A percentile compares a stretch with the other conserved stretches of the same genome.
phyloP scores from a whole-genome alignment of 2,888 invertebrate genomes.

The Bellardia pandia region DNA sequence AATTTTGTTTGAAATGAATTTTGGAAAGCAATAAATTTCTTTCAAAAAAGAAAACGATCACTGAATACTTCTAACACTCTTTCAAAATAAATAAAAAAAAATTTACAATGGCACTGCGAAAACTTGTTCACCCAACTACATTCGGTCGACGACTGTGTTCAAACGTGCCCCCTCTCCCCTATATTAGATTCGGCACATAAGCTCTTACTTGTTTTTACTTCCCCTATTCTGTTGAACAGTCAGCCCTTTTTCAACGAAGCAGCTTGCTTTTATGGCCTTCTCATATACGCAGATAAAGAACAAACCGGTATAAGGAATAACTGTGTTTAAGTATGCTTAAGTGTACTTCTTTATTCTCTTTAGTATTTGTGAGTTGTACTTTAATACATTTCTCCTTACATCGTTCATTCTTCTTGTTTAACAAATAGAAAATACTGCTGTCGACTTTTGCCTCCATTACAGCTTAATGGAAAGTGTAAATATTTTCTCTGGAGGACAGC shows the following conservation, averaged over 20 bases:
- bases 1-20: no score
- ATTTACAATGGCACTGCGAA: no score
- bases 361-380: not conserved
- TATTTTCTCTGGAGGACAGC: constrained; percentile 40
- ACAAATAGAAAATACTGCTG: constrained; percentile 4
- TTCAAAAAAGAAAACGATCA: no score
- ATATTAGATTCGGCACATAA: not conserved
- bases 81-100: no score
- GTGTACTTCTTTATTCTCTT: no score
- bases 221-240: not conserved
- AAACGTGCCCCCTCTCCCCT: no score
- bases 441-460: constrained; percentile 40
- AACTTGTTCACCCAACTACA: no score
- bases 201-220: constrained; percentile 10
- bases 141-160: no score
- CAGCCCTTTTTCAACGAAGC: constrained; percentile 4
- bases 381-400: not conserved
- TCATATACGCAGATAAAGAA: not conserved
- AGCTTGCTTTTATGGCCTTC: not conserved
- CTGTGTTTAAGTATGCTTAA: no score
- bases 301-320: no score
- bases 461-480: constrained; percentile 40
- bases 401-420: not conserved
- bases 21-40: no score
- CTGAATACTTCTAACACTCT: no score